These are phyloP conservation scores for Sphenodon punctatus DNA, from an alignment of 2,797 vertebrate species.

Conservation along the genomic window DNA sequence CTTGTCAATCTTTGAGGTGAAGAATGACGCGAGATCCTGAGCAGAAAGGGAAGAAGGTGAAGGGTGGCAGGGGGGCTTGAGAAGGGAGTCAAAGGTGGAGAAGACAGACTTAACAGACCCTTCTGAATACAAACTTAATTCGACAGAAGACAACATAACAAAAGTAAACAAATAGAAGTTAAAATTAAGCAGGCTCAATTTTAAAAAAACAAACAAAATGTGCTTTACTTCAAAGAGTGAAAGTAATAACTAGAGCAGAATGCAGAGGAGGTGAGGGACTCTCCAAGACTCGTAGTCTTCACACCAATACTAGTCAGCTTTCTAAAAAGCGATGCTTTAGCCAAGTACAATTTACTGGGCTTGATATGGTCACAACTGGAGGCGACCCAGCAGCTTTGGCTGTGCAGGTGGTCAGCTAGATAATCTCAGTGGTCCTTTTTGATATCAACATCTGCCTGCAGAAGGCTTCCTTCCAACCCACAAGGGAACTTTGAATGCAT, in stretches of 20 bases:
- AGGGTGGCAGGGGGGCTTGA: not conserved
- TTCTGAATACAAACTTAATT: too few species aligned
- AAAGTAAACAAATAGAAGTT: too few species aligned
- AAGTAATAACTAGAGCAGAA: not conserved
- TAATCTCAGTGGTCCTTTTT: not conserved
- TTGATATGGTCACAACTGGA: not conserved
- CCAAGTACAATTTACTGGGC: not conserved
- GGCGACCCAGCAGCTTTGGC: not conserved
- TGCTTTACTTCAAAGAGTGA: not conserved
- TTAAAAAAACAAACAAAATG: too few species aligned
- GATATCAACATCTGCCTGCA: not conserved
- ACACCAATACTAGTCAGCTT: not conserved
- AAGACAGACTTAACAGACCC: not conserved
- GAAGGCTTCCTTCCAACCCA: too few species aligned
- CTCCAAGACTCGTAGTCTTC: not conserved
- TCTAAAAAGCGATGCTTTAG: not conserved
- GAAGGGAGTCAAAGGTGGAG: too few species aligned
- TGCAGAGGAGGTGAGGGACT: not conserved
- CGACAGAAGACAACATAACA: too few species aligned
- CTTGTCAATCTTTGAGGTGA: too few species aligned
- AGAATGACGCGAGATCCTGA: too few species aligned
- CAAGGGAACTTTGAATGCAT: too few species aligned
- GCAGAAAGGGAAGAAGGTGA: not conserved
- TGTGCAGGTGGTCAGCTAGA: not conserved
- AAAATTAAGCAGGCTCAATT: too few species aligned